These are phyloP conservation scores for Bufotes viridis DNA, from an alignment of 2,797 vertebrate genomes.

Conservation along the genomic window DNA sequence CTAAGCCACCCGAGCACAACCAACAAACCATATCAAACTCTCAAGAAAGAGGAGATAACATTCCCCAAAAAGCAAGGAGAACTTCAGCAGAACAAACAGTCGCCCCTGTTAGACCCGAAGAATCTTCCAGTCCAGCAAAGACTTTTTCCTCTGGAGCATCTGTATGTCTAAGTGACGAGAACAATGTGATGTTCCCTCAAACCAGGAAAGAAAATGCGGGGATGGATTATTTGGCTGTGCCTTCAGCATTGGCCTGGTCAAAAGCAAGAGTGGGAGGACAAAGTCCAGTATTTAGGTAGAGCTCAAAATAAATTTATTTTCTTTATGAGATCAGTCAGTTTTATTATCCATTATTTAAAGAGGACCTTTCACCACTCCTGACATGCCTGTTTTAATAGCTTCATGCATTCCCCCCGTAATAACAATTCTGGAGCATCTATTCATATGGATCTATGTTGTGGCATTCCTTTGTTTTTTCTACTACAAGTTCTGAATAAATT, in stretches of 20 bases:
- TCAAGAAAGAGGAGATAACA: slow-evolving; percentile 75
- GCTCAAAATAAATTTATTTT: not conserved
- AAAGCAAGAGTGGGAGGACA: slow-evolving; percentile 86
- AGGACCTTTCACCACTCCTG: too few species aligned
- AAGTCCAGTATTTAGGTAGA: slow-evolving; percentile 90
- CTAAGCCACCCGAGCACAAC: slow-evolving; percentile 65
- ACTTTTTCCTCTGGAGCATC: slow-evolving; percentile 61
- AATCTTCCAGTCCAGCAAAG: slow-evolving; percentile 70
- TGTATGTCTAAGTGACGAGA: slow-evolving; percentile 70
- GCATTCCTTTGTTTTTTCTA: too few species aligned
- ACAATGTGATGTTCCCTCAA: slow-evolving; percentile 31
- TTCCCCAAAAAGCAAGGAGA: slow-evolving; percentile 90
- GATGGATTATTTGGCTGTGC: slow-evolving; percentile 93
- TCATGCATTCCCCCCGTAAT: too few species aligned
- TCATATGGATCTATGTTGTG: too few species aligned
- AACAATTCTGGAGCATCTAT: too few species aligned
- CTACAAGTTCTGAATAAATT: too few species aligned
- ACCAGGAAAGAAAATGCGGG: slow-evolving; percentile 73
- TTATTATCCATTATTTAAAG: not conserved
- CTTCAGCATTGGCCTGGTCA: slow-evolving; percentile 87
- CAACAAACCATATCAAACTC: slow-evolving; percentile 62
- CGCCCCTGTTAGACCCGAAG: slow-evolving; percentile 68
- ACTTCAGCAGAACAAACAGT: slow-evolving; percentile 87
- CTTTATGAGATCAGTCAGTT: not conserved
- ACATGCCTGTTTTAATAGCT: too few species aligned